These are phyloP conservation scores for Agrotis ipsilon DNA, from an alignment of 2,888 invertebrate species.

Conservation along the genomic window DNA sequence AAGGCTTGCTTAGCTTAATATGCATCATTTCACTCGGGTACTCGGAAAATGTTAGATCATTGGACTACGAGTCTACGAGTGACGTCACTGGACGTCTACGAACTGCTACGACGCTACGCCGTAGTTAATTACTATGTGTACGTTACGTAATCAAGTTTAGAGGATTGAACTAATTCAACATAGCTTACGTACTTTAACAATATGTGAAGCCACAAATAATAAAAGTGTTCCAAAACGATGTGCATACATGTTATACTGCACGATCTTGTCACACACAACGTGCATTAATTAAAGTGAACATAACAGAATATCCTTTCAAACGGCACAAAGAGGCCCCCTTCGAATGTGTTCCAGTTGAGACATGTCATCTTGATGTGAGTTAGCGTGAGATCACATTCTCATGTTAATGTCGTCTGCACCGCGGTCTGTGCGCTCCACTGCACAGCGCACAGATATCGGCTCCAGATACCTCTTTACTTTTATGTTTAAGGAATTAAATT, in stretches of 20 bases:
- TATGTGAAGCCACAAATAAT: constrained; percentile 1
- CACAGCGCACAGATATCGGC: constrained; percentile 42
- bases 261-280: constrained; percentile 24
- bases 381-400: constrained; percentile 49
- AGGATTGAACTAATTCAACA: neutral
- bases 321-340: constrained; percentile 35
- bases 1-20: neutral
- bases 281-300: constrained; percentile 28
- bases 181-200: neutral
- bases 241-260: neutral
- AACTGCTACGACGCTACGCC: constrained; percentile 12
- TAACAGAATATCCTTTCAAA: constrained; percentile 3
- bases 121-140: constrained; percentile 7
- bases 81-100: constrained; percentile 9
- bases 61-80: neutral
- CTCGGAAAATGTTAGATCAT: neutral
- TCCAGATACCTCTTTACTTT: constrained; percentile 42
- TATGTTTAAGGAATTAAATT: constrained; percentile 43
- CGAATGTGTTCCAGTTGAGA: constrained; percentile 15
- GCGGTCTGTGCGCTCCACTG: constrained; percentile 41
- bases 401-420: constrained; percentile 47
- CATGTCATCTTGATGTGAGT: constrained; percentile 45
- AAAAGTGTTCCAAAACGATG: constrained; percentile 1
- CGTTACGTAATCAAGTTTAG: neutral
- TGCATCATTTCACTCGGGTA: neutral